A percentile compares a stretch with the other conserved stretches of the same genome.
Conservation (phyloP, 2,797 vertebrate genomes). For the Dromococcyx pavoninus region DNA sequence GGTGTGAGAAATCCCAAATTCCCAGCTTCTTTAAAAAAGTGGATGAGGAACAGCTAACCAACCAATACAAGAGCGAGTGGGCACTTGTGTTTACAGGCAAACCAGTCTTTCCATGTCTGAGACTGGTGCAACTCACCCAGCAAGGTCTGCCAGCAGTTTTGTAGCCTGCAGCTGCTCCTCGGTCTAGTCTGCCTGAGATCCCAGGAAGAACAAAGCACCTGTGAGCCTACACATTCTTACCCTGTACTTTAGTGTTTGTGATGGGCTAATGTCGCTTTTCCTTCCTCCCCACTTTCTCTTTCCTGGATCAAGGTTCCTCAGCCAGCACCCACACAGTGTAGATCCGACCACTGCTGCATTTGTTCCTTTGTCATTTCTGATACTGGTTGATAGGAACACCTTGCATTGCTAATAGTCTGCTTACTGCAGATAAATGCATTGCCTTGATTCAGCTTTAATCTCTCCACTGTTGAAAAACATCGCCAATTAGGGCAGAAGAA, state of each 20-base stretch:
- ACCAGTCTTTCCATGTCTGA: neutral
- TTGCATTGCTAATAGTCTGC: neutral
- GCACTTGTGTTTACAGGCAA: neutral
- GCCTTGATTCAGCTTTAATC: slow-evolving; percentile 6
- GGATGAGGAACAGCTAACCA: rapidly evolving
- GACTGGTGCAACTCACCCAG: neutral
- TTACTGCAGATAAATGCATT: neutral
- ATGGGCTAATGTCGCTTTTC: neutral
- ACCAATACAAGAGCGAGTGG: rapidly evolving
- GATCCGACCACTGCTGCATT: rapidly evolving
- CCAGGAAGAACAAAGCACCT: neutral
- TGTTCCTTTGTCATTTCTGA: neutral
- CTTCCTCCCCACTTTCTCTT: neutral
- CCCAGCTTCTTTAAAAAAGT: neutral
- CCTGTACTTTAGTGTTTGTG: neutral
- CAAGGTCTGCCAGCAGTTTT: neutral
- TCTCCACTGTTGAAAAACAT: neutral
- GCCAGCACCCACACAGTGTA: rapidly evolving
- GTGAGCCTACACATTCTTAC: rapidly evolving
- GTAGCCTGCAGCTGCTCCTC: neutral
- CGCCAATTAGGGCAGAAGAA: neutral
- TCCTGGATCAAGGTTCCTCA: neutral
- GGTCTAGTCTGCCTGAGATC: rapidly evolving
- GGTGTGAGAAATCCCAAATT: neutral
- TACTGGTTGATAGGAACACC: neutral